Conservation (phyloP, 2,888 invertebrate species). For the Apantesis nais region DNA sequence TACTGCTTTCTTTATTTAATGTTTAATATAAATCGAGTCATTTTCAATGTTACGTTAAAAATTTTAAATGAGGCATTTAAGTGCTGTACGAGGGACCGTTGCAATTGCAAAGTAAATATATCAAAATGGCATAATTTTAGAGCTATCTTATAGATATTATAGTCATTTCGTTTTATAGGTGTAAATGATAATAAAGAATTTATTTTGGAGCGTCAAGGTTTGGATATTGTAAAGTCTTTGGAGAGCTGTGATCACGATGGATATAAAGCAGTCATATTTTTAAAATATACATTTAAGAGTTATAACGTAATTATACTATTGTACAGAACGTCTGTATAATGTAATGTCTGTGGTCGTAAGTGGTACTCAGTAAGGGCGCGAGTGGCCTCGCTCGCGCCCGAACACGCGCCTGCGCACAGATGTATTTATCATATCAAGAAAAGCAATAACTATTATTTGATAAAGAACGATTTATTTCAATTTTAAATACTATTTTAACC, state of each 20-base stretch:
- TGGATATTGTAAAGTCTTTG: conserved; percentile 83
- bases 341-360: conserved; percentile 40
- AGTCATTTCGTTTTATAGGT: conserved; percentile 85
- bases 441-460: conserved; percentile 85
- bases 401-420: conserved; percentile 61
- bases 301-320: conserved; percentile 78
- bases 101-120: conserved; percentile 85
- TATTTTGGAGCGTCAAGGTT: conserved; percentile 83
- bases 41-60: conserved; percentile 78
- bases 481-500: conserved; percentile 83
- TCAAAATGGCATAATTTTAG: conserved; percentile 86
- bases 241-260: conserved; percentile 85
- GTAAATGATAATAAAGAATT: conserved; percentile 83
- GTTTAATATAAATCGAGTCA: conserved; percentile 66
- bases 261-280: conserved; percentile 86
- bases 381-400: conserved; percentile 19
- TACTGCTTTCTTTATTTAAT: conserved; percentile 74
- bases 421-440: conserved; percentile 81
- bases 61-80: conserved; percentile 83
- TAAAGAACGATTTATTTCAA: conserved; percentile 77
- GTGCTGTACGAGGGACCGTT: conserved; percentile 85
- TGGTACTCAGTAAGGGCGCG: conserved; percentile 42
- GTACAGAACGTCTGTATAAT: conserved; percentile 62
- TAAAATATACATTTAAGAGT: conserved; percentile 83
- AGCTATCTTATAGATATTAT: conserved; percentile 83